Evolutionary conservation across 2,797 vertebrate species (phyloP).

Genomic region (Falco cherrug): DNA sequence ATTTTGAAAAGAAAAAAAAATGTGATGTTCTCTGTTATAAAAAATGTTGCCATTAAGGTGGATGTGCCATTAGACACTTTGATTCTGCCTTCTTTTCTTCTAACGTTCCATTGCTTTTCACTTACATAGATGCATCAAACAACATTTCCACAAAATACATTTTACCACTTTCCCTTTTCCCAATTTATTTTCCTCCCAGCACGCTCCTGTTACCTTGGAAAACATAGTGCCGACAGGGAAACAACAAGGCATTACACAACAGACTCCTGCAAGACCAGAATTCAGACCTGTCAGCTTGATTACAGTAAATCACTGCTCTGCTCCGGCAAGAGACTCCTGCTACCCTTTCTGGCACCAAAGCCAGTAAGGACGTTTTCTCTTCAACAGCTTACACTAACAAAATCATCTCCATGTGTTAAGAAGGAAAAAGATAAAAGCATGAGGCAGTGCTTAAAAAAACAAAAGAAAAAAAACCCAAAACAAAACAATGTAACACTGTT

Average conservation of each 20-base stretch:
- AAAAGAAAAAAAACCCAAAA: neutral
- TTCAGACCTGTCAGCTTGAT: neutral
- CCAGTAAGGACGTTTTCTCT: neutral
- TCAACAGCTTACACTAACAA: neutral
- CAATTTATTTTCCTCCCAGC: neutral
- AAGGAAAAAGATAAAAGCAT: neutral
- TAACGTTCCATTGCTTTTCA: neutral
- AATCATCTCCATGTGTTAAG: neutral
- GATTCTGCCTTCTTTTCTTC: neutral
- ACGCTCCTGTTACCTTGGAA: neutral
- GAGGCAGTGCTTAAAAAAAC: neutral
- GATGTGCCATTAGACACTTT: neutral
- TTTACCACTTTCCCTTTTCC: neutral
- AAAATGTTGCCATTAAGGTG: neutral
- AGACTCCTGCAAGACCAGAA: neutral
- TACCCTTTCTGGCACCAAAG: neutral
- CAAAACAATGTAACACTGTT: neutral
- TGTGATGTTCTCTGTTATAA: accelerated
- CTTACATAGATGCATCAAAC: neutral
- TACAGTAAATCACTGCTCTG: neutral
- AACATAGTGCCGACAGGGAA: neutral
- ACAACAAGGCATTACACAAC: neutral
- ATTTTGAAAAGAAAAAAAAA: neutral
- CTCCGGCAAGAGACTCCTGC: neutral
- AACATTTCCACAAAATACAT: neutral